These are phyloP conservation scores for Ommatoiulus sabulosus DNA, from an alignment of 2,888 invertebrate genomes.

Conservation along the genomic window DNA sequence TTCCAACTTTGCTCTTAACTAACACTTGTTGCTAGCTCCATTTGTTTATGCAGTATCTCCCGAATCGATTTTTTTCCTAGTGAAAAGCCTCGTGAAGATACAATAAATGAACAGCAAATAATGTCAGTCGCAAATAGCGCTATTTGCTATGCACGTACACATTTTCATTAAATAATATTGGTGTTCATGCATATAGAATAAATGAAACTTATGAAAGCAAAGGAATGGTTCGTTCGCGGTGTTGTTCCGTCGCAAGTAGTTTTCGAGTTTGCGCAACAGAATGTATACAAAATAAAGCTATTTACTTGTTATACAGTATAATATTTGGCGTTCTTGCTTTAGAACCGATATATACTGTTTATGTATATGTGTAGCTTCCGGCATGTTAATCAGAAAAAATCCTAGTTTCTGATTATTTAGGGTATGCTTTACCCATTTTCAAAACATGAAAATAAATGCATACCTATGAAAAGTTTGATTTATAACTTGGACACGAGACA, in stretches of 20 bases:
- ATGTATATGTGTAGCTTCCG: too few species aligned
- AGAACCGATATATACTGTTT: too few species aligned
- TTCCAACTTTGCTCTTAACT: not conserved
- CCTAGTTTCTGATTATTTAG: too few species aligned
- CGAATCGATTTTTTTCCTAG: not conserved
- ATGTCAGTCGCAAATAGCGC: not conserved
- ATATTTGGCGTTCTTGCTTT: too few species aligned
- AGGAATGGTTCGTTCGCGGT: too few species aligned
- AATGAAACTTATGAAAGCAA: not conserved
- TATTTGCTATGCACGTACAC: not conserved
- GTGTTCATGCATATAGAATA: not conserved
- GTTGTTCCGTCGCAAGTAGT: not conserved
- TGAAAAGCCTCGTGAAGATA: not conserved
- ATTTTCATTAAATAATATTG: not conserved
- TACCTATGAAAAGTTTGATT: too few species aligned
- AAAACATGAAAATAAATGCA: too few species aligned
- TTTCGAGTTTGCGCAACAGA: not conserved
- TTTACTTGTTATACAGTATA: too few species aligned
- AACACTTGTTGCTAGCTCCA: not conserved
- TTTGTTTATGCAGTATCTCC: not conserved
- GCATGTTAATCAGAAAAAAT: too few species aligned
- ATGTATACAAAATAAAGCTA: too few species aligned
- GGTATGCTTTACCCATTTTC: too few species aligned
- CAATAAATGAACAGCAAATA: not conserved
- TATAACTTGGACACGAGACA: too few species aligned